Evolutionary conservation across 2,888 invertebrate genomes (phyloP), one percentile per base, ranked within the genome.

Genomic region (Troides helena): DNA sequence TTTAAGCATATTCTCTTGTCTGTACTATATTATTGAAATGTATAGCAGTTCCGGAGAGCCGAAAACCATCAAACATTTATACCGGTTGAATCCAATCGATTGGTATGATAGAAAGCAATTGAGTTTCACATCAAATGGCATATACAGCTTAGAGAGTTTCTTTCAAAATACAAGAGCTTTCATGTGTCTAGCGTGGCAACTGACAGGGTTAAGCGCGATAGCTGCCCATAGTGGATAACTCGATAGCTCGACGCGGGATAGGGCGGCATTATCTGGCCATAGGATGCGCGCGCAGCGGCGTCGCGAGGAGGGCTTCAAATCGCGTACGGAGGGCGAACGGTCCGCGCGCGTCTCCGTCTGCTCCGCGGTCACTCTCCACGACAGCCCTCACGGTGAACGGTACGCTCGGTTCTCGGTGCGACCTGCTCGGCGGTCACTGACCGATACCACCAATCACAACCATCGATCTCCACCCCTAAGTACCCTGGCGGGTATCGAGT

Each of bases 221-320:
- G 81, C 81, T 81, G 83, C 80, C 81, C 78, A 80, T 79, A 81
- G 77, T 70, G 81, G 88, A 90, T 88, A 87, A 90, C 89, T 92
- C 91, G 91, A 92, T 91, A 92, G 85, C 83, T 90, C 88, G 88
- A 87, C 87, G 85, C 80, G 78, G 85, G 87, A 86, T 85, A 88
- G 92, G 90, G 87, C 91, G 85, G 90, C 92, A 88, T 91, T 92
- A 90, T 87, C 86, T 84, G 76, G 78, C 79, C 77, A 81, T 80
- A 79, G 77, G 78, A 76, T 90, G 92, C 92, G 92, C 92, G 92
- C 92, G 90, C 92, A 90, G 79, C 76, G 80, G 88, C 87, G 89
- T 87, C 87, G 87, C 81, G 89, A 87, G 87, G 90, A 89, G 90
- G 88, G 89, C 86, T 82, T 89, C 91, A 92, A 88, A 91, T 85